Evolutionary conservation across 2,113 vertebrate species (phyloP).

Genomic region (Lycocorax pyrrhopterus): DNA sequence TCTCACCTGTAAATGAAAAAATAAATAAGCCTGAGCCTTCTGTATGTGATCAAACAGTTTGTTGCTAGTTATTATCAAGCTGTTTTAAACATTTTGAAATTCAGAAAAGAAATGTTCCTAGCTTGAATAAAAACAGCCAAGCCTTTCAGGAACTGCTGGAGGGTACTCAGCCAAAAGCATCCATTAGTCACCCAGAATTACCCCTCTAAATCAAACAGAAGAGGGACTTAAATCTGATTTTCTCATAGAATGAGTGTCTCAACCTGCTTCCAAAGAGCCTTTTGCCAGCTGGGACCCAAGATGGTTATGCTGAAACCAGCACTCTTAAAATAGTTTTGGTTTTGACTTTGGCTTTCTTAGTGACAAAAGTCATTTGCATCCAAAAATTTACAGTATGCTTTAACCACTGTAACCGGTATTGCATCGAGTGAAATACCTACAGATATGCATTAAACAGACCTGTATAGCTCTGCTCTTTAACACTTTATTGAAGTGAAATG

Average conservation of each 20-base stretch:
- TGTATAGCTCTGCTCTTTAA: not conserved
- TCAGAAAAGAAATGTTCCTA: not conserved
- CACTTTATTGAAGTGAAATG: not conserved
- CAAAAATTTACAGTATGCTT: not conserved
- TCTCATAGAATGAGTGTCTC: not conserved
- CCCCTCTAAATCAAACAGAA: conserved; percentile 36
- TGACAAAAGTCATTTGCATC: not conserved
- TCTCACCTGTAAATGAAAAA: not conserved
- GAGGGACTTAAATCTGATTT: conserved; percentile 37
- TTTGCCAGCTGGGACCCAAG: conserved; percentile 35
- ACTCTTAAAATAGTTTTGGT: conserved; percentile 35
- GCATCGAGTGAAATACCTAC: not conserved
- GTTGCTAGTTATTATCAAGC: not conserved
- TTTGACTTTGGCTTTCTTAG: conserved; percentile 13
- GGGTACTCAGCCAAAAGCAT: conserved; percentile 34
- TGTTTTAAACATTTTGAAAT: not conserved
- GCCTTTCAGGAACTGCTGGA: conserved; percentile 37
- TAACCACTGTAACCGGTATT: not conserved
- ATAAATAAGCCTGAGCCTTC: not conserved
- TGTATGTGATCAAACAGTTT: not conserved
- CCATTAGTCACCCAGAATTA: conserved; percentile 49
- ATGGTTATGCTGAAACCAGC: conserved; percentile 36
- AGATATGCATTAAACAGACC: not conserved
- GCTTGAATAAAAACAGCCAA: conserved; percentile 13
- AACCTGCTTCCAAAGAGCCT: conserved; percentile 10